Conservation (phyloP, 2,113 vertebrate genomes). For the Dromas ardeola region DNA sequence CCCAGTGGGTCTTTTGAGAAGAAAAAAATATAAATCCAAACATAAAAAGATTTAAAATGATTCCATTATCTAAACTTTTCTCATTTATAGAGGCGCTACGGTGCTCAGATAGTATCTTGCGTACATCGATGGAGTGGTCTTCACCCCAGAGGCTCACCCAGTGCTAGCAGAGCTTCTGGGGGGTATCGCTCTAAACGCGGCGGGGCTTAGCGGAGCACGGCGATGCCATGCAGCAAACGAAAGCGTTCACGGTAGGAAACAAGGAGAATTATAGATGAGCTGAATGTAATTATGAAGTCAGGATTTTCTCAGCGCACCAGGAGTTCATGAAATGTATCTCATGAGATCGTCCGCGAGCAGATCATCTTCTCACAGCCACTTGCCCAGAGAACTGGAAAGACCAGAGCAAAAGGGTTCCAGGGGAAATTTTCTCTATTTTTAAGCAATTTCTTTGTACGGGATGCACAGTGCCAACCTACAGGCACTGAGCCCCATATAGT, state of each 20-base stretch:
- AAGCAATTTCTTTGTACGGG: background rate
- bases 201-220: rapidly evolving
- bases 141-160: background rate
- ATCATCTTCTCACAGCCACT: background rate
- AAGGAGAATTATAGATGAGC: background rate
- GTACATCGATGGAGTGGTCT: background rate
- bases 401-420: background rate
- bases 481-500: background rate
- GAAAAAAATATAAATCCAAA: background rate
- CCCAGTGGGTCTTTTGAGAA: background rate
- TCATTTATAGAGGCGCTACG: background rate
- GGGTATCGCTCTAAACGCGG: no score
- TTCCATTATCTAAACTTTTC: background rate
- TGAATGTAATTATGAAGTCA: background rate
- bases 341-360: background rate
- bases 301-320: background rate
- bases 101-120: background rate
- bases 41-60: background rate
- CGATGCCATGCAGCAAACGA: background rate
- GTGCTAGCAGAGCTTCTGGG: background rate
- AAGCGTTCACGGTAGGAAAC: background rate
- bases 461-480: background rate
- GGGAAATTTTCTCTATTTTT: background rate
- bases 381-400: background rate
- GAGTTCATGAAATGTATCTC: background rate